Evolutionary conservation across 1,140 invertebrate species (phyloP).

Genomic region (Agrilus planipennis): DNA sequence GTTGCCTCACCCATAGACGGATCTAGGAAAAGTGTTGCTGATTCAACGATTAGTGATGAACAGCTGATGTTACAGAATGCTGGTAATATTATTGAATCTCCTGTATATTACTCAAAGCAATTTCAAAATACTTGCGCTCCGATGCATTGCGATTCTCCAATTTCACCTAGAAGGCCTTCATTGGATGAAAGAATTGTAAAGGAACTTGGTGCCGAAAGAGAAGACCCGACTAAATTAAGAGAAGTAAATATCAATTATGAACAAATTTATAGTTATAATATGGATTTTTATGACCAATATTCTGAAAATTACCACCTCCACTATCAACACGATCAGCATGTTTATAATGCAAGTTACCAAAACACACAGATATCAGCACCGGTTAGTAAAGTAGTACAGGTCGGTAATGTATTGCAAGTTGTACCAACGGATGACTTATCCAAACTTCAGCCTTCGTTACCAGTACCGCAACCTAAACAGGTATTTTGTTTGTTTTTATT

Average conservation of each 20-base stretch:
- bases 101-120: background rate
- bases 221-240: conserved; percentile 6
- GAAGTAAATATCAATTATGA: too few species aligned
- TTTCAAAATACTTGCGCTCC: background rate
- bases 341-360: background rate
- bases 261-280: conserved; percentile 7
- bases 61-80: conserved; percentile 26
- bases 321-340: conserved; percentile 4
- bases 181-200: conserved; percentile 29
- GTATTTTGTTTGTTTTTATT: background rate
- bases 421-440: conserved; percentile 33
- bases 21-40: conserved; percentile 34
- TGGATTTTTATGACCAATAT: conserved; percentile 2
- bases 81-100: conserved; percentile 13
- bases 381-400: conserved; percentile 33
- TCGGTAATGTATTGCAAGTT: conserved; percentile 42
- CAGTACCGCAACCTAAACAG: conserved; percentile 6
- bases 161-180: conserved; percentile 24
- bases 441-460: background rate
- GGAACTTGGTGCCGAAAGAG: conserved; percentile 21
- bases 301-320: conserved; percentile 8
- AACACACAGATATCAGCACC: conserved; percentile 1
- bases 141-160: too few species aligned
- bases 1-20: conserved; percentile 27
- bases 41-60: conserved; percentile 40